Conservation (phyloP, 2,797 vertebrate species). For the Schizopygopsis malacanthus region DNA sequence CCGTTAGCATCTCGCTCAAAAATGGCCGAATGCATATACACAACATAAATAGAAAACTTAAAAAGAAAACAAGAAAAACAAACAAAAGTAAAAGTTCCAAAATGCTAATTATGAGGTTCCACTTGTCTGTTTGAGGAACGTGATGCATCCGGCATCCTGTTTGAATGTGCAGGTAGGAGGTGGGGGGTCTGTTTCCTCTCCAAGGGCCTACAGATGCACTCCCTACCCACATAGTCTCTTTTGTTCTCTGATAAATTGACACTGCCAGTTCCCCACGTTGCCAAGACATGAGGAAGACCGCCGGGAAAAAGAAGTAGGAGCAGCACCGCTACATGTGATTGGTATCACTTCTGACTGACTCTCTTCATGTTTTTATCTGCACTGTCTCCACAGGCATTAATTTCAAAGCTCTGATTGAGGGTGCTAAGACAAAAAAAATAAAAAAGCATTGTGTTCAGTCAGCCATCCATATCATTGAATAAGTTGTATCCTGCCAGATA, state of each 20-base stretch:
- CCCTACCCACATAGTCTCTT: constrained; percentile 75
- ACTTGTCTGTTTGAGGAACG: constrained; percentile 76
- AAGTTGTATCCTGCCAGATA: constrained; percentile 42
- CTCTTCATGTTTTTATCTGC: constrained; percentile 48
- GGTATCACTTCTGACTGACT: constrained; percentile 76
- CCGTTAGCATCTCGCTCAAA: no score
- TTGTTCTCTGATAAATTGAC: constrained; percentile 83
- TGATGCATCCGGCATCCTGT: constrained; percentile 80
- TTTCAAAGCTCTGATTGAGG: constrained; percentile 70
- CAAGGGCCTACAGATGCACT: constrained; percentile 73
- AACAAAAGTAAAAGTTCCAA: constrained; percentile 51
- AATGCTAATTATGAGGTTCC: constrained; percentile 72
- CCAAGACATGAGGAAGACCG: constrained; percentile 74
- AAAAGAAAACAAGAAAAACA: constrained; percentile 49
- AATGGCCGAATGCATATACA: neutral
- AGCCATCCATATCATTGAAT: constrained; percentile 62
- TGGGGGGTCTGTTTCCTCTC: constrained; percentile 75
- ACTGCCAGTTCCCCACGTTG: constrained; percentile 80
- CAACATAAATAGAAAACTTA: constrained; percentile 41
- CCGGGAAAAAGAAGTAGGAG: constrained; percentile 74
- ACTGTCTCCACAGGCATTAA: constrained; percentile 70
- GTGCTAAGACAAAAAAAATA: constrained; percentile 61
- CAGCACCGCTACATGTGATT: constrained; percentile 70
- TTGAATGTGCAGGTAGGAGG: constrained; percentile 77
- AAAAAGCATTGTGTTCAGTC: constrained; percentile 73